phyloP scores from a whole-genome alignment of 2,797 vertebrate species.

The Sebastes wilsoni region DNA sequence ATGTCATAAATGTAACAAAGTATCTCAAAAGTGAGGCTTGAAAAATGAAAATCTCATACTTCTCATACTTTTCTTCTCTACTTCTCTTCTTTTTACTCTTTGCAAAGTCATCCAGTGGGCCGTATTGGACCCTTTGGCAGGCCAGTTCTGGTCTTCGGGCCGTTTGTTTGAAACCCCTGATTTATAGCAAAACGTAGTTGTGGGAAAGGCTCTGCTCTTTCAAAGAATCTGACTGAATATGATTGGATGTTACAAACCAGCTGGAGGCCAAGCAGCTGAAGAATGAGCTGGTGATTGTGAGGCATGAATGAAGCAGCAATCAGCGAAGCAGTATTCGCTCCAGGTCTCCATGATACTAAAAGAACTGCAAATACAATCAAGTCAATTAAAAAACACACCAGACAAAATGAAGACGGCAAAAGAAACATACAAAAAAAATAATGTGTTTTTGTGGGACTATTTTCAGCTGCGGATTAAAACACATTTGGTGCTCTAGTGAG shows the following conservation, averaged over 20 bases:
- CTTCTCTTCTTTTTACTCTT: no score
- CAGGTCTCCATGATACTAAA: background rate
- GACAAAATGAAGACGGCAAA: background rate
- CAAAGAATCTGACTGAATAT: background rate
- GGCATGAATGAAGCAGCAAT: background rate
- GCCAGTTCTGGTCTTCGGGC: no score
- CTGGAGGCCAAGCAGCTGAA: background rate
- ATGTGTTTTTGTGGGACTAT: background rate
- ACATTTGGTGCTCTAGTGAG: no score
- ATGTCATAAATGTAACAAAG: no score
- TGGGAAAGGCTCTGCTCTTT: background rate
- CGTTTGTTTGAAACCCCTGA: no score
- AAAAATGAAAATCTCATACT: no score
- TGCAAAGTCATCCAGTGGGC: no score
- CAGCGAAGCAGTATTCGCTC: background rate
- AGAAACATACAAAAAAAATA: background rate
- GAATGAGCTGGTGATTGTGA: background rate
- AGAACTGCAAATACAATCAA: background rate
- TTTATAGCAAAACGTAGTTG: background rate
- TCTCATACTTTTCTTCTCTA: no score
- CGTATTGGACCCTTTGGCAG: fast-evolving
- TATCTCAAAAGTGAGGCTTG: no score
- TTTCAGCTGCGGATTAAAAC: no score
- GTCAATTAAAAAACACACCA: background rate
- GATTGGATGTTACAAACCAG: background rate